phyloP scores from a whole-genome alignment of 2,797 vertebrate species.

The Myotis findleyi region DNA sequence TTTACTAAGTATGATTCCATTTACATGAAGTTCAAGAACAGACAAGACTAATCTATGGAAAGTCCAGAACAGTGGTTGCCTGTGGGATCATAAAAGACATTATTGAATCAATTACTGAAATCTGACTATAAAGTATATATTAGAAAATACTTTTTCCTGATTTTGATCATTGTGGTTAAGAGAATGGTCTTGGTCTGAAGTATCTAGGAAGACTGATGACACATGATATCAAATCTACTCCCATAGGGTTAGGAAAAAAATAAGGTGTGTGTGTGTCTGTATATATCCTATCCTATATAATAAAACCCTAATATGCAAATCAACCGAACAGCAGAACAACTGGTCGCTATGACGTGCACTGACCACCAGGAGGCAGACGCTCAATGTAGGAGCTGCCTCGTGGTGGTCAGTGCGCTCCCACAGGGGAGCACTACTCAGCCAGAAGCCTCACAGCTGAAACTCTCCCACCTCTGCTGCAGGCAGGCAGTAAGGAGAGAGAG shows the following conservation, averaged over 20 bases:
- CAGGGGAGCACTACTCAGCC: no score
- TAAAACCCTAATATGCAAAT: no score
- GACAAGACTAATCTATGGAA: neutral
- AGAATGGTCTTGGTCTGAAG: neutral
- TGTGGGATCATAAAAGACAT: neutral
- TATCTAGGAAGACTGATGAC: neutral
- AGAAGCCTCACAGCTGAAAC: no score
- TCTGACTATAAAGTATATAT: neutral
- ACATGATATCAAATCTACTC: neutral
- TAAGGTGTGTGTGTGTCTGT: no score
- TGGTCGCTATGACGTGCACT: no score
- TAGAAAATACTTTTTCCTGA: neutral
- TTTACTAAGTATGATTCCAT: neutral
- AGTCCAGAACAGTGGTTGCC: neutral
- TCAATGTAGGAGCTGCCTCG: no score
- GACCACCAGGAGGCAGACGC: no score
- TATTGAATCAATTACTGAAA: neutral
- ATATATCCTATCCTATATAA: no score
- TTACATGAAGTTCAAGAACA: neutral
- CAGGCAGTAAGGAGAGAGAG: accelerated
- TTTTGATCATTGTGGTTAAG: neutral
- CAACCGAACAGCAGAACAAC: no score
- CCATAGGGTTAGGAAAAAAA: neutral
- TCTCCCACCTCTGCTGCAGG: no score
- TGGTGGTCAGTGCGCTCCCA: no score